These are phyloP conservation scores for Lasius platythorax DNA, from an alignment of 2,888 invertebrate genomes.

Conservation along the genomic window DNA sequence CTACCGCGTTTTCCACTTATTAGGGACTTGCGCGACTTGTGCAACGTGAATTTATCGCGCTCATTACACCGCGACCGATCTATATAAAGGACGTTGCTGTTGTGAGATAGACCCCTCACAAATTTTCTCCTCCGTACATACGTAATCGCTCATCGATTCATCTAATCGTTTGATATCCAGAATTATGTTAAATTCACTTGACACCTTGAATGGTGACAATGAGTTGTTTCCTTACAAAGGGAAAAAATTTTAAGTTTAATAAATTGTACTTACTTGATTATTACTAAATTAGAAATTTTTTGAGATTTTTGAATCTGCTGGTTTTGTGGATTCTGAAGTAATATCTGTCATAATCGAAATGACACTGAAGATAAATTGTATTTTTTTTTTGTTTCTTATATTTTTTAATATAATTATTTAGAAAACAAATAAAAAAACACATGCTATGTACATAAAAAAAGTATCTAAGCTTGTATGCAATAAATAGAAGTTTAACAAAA, in stretches of 20 bases:
- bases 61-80: conserved; percentile 58
- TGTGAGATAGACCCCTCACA: conserved; percentile 28
- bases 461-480: too few species aligned
- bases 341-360: background rate
- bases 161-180: background rate
- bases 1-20: conserved; percentile 28
- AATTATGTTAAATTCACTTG: background rate
- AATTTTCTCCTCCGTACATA: conserved; percentile 4
- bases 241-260: background rate
- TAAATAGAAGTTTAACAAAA: too few species aligned
- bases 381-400: background rate
- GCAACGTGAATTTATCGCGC: conserved; percentile 56
- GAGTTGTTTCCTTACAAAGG: background rate
- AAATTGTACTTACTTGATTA: background rate
- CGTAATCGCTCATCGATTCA: background rate
- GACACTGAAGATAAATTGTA: background rate
- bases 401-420: background rate
- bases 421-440: too few species aligned
- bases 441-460: too few species aligned
- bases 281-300: background rate
- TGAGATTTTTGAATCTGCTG: background rate
- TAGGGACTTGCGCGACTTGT: conserved; percentile 47
- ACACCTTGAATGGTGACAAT: background rate
- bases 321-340: too few species aligned
- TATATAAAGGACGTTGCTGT: conserved; percentile 56